Evolutionary conservation across 2,888 invertebrate species (phyloP), one percentile per base, ranked within the genome.

Genomic region (Pyrrhosoma nymphula): DNA sequence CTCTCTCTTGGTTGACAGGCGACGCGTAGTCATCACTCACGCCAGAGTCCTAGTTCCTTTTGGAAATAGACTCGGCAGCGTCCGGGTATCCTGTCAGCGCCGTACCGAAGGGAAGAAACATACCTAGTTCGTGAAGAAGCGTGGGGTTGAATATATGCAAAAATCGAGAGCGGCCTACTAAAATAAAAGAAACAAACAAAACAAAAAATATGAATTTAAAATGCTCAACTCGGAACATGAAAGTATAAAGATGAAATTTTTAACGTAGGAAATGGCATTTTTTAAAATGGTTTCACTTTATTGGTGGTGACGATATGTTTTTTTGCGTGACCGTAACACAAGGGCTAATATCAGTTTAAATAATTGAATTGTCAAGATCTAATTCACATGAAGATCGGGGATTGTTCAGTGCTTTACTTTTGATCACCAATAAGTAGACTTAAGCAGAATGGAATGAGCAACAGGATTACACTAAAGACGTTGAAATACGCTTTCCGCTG

Each of bases 1-100:
- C 69, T 69, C 93, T 75, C 93, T 60, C 60, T 93, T 69, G 47
- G 93, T 63, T 93, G 93, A 93, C 93, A 91, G 63, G 91, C 60
- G 39, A 93, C 93, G 69, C 93, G 47, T 69, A 93, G 69, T 93
- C 93, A 93, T 93, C 93, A 69, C 93, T 93, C 93, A 82, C 82
- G 35, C 60, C 6, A 16, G 39, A 30, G 20, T 26, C 91, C 91
- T 91, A 63, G 69, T n/a, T 63, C n/a, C 93, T 69, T 93, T 69
- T 69, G 75, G 69, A 75, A 47, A 69, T 69, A 63, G 69, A 75
- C 63, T 63, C 63, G 39, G 30, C 56, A 20, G n/a, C 6, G 91
- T 47, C 47, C 56, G 69, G 93, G 93, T 55, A 23, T n/a, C 2
- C 82, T 82, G 35, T 82, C 82, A 82, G 16, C 82, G 35, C 30